Conservation (phyloP, 2,113 vertebrate genomes). For the Pelvicachromis taeniatus region DNA sequence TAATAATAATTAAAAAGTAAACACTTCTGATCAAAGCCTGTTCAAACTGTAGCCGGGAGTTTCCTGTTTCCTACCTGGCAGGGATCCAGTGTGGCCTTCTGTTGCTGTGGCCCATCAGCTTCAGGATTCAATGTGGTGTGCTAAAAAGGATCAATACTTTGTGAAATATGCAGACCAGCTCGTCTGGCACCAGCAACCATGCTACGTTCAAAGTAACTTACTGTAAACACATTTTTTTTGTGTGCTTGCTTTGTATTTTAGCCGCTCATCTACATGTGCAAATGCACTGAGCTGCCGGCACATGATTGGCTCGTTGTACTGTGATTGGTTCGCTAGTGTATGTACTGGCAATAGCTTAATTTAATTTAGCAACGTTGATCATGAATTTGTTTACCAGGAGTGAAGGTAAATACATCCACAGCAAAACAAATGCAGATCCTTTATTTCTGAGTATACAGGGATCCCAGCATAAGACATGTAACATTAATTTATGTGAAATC, state of each 20-base stretch:
- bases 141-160: neutral
- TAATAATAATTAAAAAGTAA: too few relatives aligned
- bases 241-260: neutral
- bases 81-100: neutral
- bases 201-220: neutral
- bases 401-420: neutral
- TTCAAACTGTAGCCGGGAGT: neutral
- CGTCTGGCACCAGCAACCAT: neutral
- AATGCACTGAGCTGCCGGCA: neutral
- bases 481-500: neutral
- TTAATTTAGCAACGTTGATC: neutral
- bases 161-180: neutral
- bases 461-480: neutral
- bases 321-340: neutral
- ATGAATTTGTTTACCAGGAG: neutral
- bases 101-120: neutral
- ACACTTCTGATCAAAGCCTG: neutral
- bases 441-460: conserved; percentile 33
- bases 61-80: neutral
- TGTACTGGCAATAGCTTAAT: neutral
- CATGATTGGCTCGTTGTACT: neutral
- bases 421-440: neutral
- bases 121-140: rapidly evolving
- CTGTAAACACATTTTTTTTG: neutral
- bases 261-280: neutral